Conservation (phyloP, 2,113 vertebrate genomes). For the Urocolius indicus region DNA sequence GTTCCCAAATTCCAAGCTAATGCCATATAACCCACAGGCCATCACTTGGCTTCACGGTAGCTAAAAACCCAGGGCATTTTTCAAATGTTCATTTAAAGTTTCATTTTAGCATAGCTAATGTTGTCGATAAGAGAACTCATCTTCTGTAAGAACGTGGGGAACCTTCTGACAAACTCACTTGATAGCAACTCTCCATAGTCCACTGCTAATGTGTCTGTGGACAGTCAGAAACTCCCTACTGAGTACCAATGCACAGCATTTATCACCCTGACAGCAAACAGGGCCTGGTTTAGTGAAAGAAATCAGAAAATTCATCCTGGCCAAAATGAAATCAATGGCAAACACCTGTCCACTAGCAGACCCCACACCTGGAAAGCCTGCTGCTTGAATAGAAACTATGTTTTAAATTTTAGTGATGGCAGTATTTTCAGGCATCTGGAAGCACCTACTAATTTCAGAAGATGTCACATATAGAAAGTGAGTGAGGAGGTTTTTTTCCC, state of each 20-base stretch:
- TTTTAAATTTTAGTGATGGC: background rate
- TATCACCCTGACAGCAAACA: background rate
- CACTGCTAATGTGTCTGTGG: accelerated
- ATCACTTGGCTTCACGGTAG: background rate
- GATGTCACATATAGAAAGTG: background rate
- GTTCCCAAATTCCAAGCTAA: background rate
- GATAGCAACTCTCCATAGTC: background rate
- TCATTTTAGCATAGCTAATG: background rate
- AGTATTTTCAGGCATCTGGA: background rate
- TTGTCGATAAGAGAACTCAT: background rate
- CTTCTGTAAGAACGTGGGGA: background rate
- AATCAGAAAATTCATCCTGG: background rate
- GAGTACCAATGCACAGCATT: accelerated
- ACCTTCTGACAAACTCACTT: background rate
- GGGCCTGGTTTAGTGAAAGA: background rate
- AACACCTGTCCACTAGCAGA: background rate
- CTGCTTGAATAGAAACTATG: background rate
- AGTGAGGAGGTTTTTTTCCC: background rate
- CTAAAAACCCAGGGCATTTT: background rate
- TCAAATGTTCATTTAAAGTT: background rate
- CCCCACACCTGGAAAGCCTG: background rate
- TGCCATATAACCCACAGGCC: background rate
- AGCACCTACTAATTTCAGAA: background rate
- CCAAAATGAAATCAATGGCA: background rate
- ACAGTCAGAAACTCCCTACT: background rate